These are phyloP conservation scores for Cantharis lateralis DNA, from an alignment of 2,888 invertebrate species.

Conservation along the genomic window DNA sequence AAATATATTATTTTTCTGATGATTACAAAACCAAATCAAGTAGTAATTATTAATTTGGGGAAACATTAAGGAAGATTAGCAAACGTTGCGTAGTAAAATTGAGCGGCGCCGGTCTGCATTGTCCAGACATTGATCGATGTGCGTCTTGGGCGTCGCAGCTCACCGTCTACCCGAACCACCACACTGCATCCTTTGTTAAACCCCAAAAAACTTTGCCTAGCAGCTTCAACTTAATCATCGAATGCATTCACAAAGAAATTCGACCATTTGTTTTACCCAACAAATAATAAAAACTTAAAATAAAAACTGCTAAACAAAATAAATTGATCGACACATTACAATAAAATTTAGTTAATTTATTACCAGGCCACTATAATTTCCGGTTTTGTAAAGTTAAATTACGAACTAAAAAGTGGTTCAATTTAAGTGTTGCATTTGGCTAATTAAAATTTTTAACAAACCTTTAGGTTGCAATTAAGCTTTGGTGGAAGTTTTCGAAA, in stretches of 20 bases:
- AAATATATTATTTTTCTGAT: not conserved
- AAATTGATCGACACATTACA: not conserved
- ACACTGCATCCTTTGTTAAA: conserved; percentile 29
- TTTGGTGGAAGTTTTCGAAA: not conserved
- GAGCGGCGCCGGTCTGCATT: conserved; percentile 51
- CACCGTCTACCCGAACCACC: conserved; percentile 53
- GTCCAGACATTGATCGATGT: conserved; percentile 68
- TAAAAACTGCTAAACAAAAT: not conserved
- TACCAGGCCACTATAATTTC: not conserved
- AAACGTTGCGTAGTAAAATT: conserved; percentile 32
- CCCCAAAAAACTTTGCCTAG: conserved; percentile 18
- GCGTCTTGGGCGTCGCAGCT: conserved; percentile 66
- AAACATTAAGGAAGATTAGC: conserved; percentile 5
- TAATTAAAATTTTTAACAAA: not conserved
- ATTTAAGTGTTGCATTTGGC: not conserved
- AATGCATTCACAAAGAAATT: conserved; percentile 34
- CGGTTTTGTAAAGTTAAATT: not conserved
- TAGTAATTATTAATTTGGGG: not conserved
- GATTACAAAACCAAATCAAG: not conserved
- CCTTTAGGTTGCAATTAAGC: not conserved
- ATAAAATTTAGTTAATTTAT: not conserved
- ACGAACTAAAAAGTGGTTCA: not conserved
- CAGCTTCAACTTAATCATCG: conserved; percentile 39
- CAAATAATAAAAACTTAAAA: not conserved
- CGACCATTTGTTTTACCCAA: conserved; percentile 13